Percentiles rank a stretch among this genome's conserved stretches.
phyloP scores from a whole-genome alignment of 2,113 vertebrate species.

The Charadrius vociferus region DNA sequence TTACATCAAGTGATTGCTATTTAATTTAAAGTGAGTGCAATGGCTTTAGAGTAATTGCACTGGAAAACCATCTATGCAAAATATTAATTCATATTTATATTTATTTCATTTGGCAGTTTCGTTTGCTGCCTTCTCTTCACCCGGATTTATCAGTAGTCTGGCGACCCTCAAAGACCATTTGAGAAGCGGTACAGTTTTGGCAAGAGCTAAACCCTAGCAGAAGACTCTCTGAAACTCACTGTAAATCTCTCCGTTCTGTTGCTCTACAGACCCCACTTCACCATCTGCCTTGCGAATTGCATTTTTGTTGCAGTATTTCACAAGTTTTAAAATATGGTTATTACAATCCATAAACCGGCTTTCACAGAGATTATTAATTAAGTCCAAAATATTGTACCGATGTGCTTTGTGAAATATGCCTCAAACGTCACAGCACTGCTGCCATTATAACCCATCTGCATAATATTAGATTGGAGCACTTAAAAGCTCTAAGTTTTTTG shows the following conservation, averaged over 20 bases:
- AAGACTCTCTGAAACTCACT: conserved; percentile 63
- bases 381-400: conserved; percentile 74
- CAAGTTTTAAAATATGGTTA: conserved; percentile 78
- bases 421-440: conserved; percentile 11
- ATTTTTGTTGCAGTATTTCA: conserved; percentile 73
- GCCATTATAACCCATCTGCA: conserved; percentile 47
- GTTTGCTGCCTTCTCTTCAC: not conserved
- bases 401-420: conserved; percentile 63
- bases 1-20: not conserved
- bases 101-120: conserved; percentile 48
- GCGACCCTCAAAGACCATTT: conserved; percentile 57
- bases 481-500: conserved; percentile 16
- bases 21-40: not conserved
- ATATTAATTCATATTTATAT: conserved; percentile 42
- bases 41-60: not conserved
- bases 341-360: conserved; percentile 71
- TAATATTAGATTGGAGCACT: conserved; percentile 18
- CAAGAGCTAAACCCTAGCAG: conserved; percentile 57
- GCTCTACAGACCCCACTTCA: conserved; percentile 59
- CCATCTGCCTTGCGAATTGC: conserved; percentile 74
- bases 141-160: conserved; percentile 59
- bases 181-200: conserved; percentile 54
- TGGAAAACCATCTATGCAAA: conserved; percentile 15
- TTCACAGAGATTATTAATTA: conserved; percentile 81
- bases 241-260: conserved; percentile 75